A percentile compares a stretch with the other conserved stretches of the same genome.
phyloP scores from a whole-genome alignment of 2,797 vertebrate genomes.

The Selene dorsalis region DNA sequence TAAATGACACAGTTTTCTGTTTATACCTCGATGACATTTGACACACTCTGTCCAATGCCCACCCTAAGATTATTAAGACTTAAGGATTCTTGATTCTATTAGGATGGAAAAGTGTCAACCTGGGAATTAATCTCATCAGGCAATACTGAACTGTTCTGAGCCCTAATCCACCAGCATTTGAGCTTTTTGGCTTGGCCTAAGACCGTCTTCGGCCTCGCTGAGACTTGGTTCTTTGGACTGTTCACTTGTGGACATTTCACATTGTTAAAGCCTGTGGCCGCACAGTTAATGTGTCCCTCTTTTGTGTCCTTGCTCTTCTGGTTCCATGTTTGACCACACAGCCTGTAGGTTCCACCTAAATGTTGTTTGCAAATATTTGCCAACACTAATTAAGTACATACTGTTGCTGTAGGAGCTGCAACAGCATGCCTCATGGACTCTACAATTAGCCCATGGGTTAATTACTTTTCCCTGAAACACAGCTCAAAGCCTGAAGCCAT shows the following conservation, averaged over 20 bases:
- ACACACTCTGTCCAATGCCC: too few species aligned
- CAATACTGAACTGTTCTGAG: not conserved
- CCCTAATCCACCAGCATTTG: not conserved
- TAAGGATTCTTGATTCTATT: too few species aligned
- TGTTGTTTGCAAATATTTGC: not conserved
- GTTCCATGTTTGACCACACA: constrained; percentile 1
- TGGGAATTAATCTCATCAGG: too few species aligned
- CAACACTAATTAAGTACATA: not conserved
- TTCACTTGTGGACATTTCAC: not conserved
- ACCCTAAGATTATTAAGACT: too few species aligned
- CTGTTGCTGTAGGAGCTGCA: not conserved
- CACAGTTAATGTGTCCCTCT: not conserved
- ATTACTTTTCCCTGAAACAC: not conserved
- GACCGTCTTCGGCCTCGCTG: not conserved
- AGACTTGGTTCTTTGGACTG: not conserved
- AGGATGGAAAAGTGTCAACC: too few species aligned
- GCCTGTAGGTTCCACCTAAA: not conserved
- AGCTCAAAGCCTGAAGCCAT: not conserved
- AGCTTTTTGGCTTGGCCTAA: too few species aligned
- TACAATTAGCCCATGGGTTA: not conserved
- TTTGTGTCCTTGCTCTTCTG: not conserved
- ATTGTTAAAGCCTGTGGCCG: not conserved
- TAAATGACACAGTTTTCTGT: not conserved
- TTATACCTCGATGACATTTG: too few species aligned
- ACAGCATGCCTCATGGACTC: not conserved